These are phyloP conservation scores for Oppia nitens DNA, from an alignment of 1,140 invertebrate genomes.

Conservation along the genomic window DNA sequence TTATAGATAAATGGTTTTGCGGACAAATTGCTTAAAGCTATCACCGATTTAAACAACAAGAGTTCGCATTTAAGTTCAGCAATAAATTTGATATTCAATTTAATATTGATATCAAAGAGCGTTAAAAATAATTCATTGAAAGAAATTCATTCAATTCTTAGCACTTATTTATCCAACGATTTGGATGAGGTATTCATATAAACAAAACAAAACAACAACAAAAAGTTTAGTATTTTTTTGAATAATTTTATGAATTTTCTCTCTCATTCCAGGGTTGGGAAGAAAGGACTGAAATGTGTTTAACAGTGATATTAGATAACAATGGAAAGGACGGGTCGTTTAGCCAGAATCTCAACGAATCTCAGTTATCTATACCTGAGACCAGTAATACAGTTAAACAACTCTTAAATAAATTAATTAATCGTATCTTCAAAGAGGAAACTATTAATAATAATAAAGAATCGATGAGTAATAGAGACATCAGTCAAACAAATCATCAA, in stretches of 20 bases:
- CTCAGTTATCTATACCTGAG: not conserved
- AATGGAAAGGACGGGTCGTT: not conserved
- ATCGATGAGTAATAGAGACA: not conserved
- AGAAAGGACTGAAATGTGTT: not conserved
- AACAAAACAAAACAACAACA: no score
- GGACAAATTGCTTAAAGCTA: not conserved
- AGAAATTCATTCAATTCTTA: not conserved
- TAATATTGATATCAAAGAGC: not conserved
- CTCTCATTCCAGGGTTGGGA: not conserved
- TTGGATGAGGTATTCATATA: not conserved
- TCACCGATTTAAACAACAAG: not conserved
- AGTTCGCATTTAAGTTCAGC: not conserved
- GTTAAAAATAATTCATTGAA: not conserved
- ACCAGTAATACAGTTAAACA: not conserved
- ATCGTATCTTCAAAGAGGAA: not conserved
- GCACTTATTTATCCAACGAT: not conserved
- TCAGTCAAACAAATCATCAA: not conserved
- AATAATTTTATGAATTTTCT: not conserved
- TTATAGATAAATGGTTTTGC: not conserved
- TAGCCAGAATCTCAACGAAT: not conserved
- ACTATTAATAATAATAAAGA: no score
- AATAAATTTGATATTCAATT: not conserved
- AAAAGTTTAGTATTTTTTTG: no score
- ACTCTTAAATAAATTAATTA: not conserved
- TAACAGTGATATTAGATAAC: not conserved